Percentiles rank a stretch among this genome's conserved stretches.
Conservation (phyloP, 2,113 vertebrate species). For the Boleophthalmus pectinirostris region DNA sequence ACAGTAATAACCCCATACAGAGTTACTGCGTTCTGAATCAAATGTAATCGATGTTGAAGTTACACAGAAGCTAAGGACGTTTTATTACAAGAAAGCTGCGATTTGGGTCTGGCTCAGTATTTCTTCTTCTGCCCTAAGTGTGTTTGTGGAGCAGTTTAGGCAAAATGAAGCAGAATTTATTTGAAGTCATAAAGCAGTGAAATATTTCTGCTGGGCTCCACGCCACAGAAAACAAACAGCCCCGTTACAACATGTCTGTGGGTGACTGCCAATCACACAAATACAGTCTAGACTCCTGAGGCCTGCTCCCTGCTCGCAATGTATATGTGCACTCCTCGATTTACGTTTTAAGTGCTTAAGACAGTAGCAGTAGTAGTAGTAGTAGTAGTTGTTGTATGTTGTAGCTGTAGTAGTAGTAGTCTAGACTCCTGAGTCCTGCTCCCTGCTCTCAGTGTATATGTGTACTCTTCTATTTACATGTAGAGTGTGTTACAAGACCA, state of each 20-base stretch:
- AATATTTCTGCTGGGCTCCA: conserved; percentile 66
- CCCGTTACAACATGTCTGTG: conserved; percentile 74
- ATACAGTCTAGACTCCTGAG: background rate
- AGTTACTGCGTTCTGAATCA: conserved; percentile 12
- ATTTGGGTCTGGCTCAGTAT: conserved; percentile 24
- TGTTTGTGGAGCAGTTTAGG: conserved; percentile 65
- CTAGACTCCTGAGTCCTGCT: background rate
- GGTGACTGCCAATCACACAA: conserved; percentile 60
- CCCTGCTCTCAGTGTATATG: background rate
- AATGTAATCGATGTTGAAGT: conserved; percentile 33
- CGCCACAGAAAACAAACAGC: conserved; percentile 74
- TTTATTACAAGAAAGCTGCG: conserved; percentile 38
- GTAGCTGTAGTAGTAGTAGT: too few species aligned
- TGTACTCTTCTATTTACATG: too few species aligned
- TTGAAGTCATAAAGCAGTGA: conserved; percentile 72
- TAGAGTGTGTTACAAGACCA: too few species aligned
- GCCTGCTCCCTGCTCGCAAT: too few species aligned
- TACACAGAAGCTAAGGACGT: conserved; percentile 18
- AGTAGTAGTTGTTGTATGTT: background rate
- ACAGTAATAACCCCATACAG: too few species aligned
- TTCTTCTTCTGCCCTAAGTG: conserved; percentile 37
- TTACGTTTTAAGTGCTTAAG: background rate
- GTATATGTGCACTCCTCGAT: background rate
- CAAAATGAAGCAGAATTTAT: conserved; percentile 72
- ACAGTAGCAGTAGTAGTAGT: background rate